A percentile compares a stretch with the other conserved stretches of the same genome.
These are phyloP conservation scores for Stratiomys singularior DNA, from an alignment of 2,888 invertebrate species.

Conservation along the genomic window DNA sequence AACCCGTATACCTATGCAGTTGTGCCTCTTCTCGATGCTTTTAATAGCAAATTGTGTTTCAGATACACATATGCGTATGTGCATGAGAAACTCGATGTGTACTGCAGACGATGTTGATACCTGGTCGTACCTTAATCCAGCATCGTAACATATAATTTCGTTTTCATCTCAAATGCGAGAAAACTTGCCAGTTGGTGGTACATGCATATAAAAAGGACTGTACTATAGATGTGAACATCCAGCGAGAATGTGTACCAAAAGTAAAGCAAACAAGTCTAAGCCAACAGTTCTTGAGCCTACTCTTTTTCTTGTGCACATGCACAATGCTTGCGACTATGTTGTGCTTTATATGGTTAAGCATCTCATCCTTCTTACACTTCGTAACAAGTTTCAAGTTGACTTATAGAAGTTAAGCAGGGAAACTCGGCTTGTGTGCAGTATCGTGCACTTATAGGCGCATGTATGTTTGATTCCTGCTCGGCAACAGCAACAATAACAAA, in stretches of 20 bases:
- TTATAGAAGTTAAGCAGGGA: not conserved
- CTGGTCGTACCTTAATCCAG: not conserved
- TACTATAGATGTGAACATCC: not conserved
- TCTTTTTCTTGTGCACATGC: not conserved
- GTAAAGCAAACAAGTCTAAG: not conserved
- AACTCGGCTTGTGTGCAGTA: too few relatives aligned
- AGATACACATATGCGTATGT: not conserved
- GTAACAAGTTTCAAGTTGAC: constrained; percentile 37
- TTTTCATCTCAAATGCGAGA: constrained; percentile 24
- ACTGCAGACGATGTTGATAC: constrained; percentile 5
- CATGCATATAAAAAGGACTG: not conserved
- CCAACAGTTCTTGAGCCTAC: constrained; percentile 16
- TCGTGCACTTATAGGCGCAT: not conserved
- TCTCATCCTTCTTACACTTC: constrained; percentile 4
- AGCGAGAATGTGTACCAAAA: constrained; percentile 15
- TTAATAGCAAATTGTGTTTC: not conserved
- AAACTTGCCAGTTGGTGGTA: not conserved
- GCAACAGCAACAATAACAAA: constrained; percentile 6
- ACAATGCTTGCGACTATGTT: not conserved
- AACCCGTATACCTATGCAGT: constrained; percentile 31
- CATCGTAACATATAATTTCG: constrained; percentile 40
- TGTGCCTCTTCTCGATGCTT: constrained; percentile 5
- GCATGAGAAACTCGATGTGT: not conserved
- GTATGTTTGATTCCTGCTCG: not conserved
- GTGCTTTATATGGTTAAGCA: not conserved